Evolutionary conservation across 2,797 vertebrate genomes (phyloP), one percentile per base, ranked within the genome.

Genomic region (Dipus sagitta): DNA sequence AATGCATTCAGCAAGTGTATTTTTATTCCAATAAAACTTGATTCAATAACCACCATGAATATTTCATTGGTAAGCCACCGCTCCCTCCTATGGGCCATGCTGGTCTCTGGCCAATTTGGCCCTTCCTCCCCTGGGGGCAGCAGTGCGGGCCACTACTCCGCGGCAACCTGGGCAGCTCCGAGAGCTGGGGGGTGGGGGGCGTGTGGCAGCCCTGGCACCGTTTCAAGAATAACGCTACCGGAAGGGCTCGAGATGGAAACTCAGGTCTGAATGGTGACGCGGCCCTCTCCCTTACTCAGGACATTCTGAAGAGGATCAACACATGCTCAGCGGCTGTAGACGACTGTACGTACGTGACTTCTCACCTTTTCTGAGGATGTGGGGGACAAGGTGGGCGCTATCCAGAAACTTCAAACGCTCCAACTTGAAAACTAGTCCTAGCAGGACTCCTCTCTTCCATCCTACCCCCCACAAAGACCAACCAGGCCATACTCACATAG

Each of bases 1-100:
- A 97, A 95, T 77, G 85, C 94, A 97, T 97, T 97, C 93, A 91
- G 80, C 86, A 93, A 83, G 26, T 92, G 93, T 96, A 89, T 95
- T 97, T 98, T 97, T 81, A 97, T 97, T 96, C 93, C 96, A 97
- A 72, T 97, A 96, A 96, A 96, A 97, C 91, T 81, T 96, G 93
- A 95, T 97, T 97, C 96, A 97, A 97, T 97, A 88, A 97, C 94
- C 74, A 92, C 80, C 89, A 92, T 72, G 67, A 94, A 91, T 97
- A 95, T 92, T 96, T 96, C 94, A 97, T 97, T 96, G 96, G 95
- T 88, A 94, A 34, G 91, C 96, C 20, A 76, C 88, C 79, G 42
- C 60, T 95, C 60, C 74, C 93, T 88, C 6, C 20, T 75, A 80
- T 23, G 1, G 28, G 87, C 15, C 54, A 58, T 47, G 13, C 52